Conservation (phyloP, 2,797 vertebrate species). For the Podarcis lilfordi region DNA sequence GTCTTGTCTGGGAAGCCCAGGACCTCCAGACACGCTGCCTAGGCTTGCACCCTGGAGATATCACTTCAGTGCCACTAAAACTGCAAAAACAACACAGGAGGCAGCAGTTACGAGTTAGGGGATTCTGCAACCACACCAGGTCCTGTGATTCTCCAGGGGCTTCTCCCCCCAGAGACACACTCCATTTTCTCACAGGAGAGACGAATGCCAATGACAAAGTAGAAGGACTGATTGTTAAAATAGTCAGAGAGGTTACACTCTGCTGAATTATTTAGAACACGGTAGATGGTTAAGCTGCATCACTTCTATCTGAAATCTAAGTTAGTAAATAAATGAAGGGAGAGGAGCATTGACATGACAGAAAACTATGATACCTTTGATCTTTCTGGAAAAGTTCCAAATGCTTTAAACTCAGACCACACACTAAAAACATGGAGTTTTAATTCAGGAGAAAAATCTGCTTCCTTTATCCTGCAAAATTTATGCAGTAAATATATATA, state of each 20-base stretch:
- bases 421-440: slow-evolving; percentile 43
- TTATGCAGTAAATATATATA: background rate
- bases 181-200: too few species aligned
- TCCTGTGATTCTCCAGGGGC: too few species aligned
- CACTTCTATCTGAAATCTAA: background rate
- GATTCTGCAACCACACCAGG: too few species aligned
- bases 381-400: slow-evolving; percentile 63
- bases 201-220: background rate
- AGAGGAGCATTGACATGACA: background rate
- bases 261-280: background rate
- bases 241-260: background rate
- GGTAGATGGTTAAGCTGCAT: background rate
- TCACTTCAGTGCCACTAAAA: too few species aligned
- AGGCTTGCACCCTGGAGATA: too few species aligned
- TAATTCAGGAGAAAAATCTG: slow-evolving; percentile 44
- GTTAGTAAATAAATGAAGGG: background rate
- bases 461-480: slow-evolving; percentile 53
- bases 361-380: slow-evolving; percentile 43
- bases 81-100: too few species aligned
- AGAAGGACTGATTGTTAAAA: background rate
- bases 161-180: too few species aligned
- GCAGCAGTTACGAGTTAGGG: too few species aligned
- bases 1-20: too few species aligned
- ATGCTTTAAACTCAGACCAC: slow-evolving; percentile 42
- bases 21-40: too few species aligned